Base-by-base conservation (phyloP, 2,888 invertebrate genomes). In the Unio delphinus region DNA sequence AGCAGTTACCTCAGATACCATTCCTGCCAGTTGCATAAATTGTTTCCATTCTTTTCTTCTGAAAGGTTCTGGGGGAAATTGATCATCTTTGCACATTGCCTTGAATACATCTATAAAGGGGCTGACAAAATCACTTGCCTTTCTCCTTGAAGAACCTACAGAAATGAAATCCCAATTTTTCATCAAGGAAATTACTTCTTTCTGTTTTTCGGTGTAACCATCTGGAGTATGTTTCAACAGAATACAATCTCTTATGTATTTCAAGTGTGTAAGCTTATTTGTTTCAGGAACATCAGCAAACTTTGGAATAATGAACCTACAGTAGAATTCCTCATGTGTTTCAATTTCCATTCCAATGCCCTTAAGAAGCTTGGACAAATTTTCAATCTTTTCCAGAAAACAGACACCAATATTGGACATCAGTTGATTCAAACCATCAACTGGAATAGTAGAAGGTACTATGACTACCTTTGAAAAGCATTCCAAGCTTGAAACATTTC, bases 251-350 rank as follows among this genome's bases (percentile, higher is more conserved):
- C 45, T 58, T 1, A 75, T 62, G 18, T 62, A 69, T 55, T 71
- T 28, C 56, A 75, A 64, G 60, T 75, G 75, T 55, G n/a, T 17
- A 11, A 55, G 1, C n/a, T 64, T 69, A 8, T 59, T 56, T 20
- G 61, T 30, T 4, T 26, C 55, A 28, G 67, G 67, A 15, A 75
- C 45, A 62, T 20, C 55, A 71, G 0, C 45, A 45, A 45, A 73
- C 4, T 45, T 45, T 20, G 75, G 75, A 18, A 80, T 61, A 23
- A 80, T 64, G 45, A 70, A 70, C 11, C 58, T 20, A 7, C 61
- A 60, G 61, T 78, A 80, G 15, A 79, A 65, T 18, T 75, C 70
- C 17, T 26, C n/a, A 3, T 26, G 26, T 26, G 64, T 30, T 18
- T 61, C 17, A 5, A 6, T 15, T 30, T 34, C 11, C 65, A 15